Percentiles rank a stretch among this genome's conserved stretches.
Evolutionary conservation across 2,797 vertebrate genomes (phyloP).

Genomic region (Taeniopygia guttata): DNA sequence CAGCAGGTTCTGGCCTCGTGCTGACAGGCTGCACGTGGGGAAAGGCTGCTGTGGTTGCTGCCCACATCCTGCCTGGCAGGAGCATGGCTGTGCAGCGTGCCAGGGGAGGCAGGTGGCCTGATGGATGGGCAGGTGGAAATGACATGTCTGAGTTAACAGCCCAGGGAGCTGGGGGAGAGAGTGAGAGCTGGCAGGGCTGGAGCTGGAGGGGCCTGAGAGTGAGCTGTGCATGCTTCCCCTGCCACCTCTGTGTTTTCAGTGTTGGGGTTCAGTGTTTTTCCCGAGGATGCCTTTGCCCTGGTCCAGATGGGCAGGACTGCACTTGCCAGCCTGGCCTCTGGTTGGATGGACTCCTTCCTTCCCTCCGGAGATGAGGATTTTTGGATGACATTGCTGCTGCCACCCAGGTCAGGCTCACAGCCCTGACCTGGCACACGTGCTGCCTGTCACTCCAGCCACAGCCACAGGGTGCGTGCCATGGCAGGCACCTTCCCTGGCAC

Average conservation of each 20-base stretch:
- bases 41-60: not conserved
- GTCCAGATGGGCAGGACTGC: not conserved
- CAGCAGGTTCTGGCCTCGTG: not conserved
- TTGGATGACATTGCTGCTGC: not conserved
- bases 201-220: not conserved
- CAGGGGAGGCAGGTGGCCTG: not conserved
- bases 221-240: rapidly evolving
- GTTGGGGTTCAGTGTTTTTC: not conserved
- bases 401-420: not conserved
- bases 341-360: not conserved
- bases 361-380: not conserved
- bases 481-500: not conserved
- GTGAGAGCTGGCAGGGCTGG: not conserved
- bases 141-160: not conserved
- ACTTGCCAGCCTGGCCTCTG: not conserved
- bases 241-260: not conserved
- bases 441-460: rapidly evolving
- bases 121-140: not conserved
- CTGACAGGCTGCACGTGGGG: not conserved
- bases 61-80: not conserved
- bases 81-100: not conserved
- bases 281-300: not conserved
- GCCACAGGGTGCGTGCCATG: not conserved
- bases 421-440: rapidly evolving
- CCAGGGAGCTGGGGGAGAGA: not conserved